Percentiles rank a stretch among this genome's conserved stretches.
These are phyloP conservation scores for Zonitis immaculata DNA, from an alignment of 2,888 invertebrate genomes.

Conservation along the genomic window DNA sequence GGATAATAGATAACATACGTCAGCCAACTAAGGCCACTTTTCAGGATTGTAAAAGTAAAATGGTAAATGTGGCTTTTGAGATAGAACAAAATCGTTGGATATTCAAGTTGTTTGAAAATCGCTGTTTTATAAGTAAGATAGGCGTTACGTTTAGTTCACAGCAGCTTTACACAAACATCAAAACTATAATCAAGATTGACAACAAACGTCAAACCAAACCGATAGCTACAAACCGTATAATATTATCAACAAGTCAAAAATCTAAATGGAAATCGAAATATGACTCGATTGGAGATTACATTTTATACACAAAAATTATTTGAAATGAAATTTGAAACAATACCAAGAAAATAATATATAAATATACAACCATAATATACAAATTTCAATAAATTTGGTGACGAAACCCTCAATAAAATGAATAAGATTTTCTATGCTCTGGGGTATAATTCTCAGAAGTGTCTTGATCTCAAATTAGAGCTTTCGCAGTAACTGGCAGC, in stretches of 20 bases:
- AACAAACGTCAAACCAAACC: slow-evolving; percentile 22
- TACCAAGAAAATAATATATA: no score
- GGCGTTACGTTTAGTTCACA: slow-evolving; percentile 26
- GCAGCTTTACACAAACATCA: slow-evolving; percentile 24
- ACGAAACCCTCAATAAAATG: neutral
- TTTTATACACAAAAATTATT: no score
- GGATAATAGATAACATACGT: slow-evolving; percentile 19
- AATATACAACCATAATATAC: no score
- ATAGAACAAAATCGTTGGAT: slow-evolving; percentile 24
- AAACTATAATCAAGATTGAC: slow-evolving; percentile 25
- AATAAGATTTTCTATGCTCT: neutral
- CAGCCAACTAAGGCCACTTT: slow-evolving; percentile 13
- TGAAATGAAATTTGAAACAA: no score
- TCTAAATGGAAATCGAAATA: no score
- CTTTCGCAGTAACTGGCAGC: slow-evolving; percentile 35
- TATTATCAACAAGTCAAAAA: neutral
- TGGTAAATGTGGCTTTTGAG: slow-evolving; percentile 15
- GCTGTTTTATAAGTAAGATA: slow-evolving; percentile 28
- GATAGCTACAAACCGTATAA: slow-evolving; percentile 9
- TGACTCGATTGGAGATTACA: no score
- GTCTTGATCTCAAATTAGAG: slow-evolving; percentile 19
- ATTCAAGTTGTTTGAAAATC: slow-evolving; percentile 30
- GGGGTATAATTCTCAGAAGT: slow-evolving; percentile 3
- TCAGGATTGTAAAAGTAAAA: slow-evolving; percentile 18
- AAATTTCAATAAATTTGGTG: neutral